phyloP scores from a whole-genome alignment of 1,140 invertebrate species.

The Carcinoscorpius rotundicauda region DNA sequence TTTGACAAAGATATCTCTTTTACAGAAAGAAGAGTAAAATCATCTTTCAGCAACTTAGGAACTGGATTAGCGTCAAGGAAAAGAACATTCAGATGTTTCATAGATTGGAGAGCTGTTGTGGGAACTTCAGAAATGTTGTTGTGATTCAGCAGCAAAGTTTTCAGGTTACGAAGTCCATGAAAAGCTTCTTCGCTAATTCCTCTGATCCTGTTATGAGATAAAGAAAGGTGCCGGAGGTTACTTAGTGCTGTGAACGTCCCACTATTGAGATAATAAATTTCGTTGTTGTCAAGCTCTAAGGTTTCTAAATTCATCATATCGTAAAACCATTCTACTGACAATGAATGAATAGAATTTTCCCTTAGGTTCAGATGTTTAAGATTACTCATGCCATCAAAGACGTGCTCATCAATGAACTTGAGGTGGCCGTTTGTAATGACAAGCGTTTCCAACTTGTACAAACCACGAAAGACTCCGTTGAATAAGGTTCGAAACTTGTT shows the following conservation, averaged over 20 bases:
- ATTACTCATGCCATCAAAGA: constrained; percentile 47
- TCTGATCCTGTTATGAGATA: constrained; percentile 67
- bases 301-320: constrained; percentile 24
- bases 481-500: constrained; percentile 63
- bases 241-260: constrained; percentile 45
- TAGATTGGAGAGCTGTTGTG: constrained; percentile 23
- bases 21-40: constrained; percentile 31
- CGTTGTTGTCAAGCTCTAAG: constrained; percentile 63
- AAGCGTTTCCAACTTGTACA: constrained; percentile 59
- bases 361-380: constrained; percentile 65
- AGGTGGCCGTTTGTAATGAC: constrained; percentile 17
- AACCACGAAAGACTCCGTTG: constrained; percentile 60
- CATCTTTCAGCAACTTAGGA: constrained; percentile 29
- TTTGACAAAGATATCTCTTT: constrained; percentile 30
- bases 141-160: constrained; percentile 22
- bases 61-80: constrained; percentile 65
- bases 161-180: constrained; percentile 48
- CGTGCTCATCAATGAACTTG: constrained; percentile 49
- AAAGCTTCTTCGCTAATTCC: constrained; percentile 81
- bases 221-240: constrained; percentile 57
- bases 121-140: constrained; percentile 26
- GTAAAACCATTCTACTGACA: constrained; percentile 29
- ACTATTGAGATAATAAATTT: constrained; percentile 71
- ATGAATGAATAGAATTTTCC: constrained; percentile 41
- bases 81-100: constrained; percentile 49